phyloP scores from a whole-genome alignment of 2,888 invertebrate species.

The Brachyptera risi region DNA sequence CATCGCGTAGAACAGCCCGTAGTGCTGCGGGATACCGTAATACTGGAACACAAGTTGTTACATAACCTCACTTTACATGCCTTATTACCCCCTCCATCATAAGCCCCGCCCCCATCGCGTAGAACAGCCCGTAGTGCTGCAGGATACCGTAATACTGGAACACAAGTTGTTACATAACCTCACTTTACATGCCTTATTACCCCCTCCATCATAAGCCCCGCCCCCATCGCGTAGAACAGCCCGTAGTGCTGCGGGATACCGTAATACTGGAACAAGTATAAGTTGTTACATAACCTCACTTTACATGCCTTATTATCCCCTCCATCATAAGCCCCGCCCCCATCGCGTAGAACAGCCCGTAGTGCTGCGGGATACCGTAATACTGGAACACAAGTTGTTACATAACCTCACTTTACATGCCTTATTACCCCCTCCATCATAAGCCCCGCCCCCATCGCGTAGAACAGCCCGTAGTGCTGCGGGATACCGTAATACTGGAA shows the following conservation, averaged over 20 bases:
- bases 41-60: slow-evolving; percentile 48
- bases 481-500: slow-evolving; percentile 64
- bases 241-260: slow-evolving; percentile 80
- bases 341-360: slow-evolving; percentile 82
- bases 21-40: slow-evolving; percentile 73
- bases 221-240: slow-evolving; percentile 81
- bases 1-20: slow-evolving; percentile 82
- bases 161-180: too few species aligned
- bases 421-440: slow-evolving; percentile 84
- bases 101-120: slow-evolving; percentile 80
- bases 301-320: too few species aligned
- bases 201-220: too few species aligned
- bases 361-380: slow-evolving; percentile 73
- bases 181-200: too few species aligned
- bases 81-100: slow-evolving; percentile 84
- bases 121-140: slow-evolving; percentile 77
- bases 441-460: slow-evolving; percentile 80
- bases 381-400: too few species aligned
- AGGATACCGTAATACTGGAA: slow-evolving; percentile 64
- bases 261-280: slow-evolving; percentile 50
- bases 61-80: too few species aligned
- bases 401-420: too few species aligned
- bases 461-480: slow-evolving; percentile 77
- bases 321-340: too few species aligned
- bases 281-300: too few species aligned